Percentiles rank a stretch among this genome's conserved stretches.
Evolutionary conservation across 2,888 invertebrate species (phyloP).

Genomic region (Pseudococcus viburni): DNA sequence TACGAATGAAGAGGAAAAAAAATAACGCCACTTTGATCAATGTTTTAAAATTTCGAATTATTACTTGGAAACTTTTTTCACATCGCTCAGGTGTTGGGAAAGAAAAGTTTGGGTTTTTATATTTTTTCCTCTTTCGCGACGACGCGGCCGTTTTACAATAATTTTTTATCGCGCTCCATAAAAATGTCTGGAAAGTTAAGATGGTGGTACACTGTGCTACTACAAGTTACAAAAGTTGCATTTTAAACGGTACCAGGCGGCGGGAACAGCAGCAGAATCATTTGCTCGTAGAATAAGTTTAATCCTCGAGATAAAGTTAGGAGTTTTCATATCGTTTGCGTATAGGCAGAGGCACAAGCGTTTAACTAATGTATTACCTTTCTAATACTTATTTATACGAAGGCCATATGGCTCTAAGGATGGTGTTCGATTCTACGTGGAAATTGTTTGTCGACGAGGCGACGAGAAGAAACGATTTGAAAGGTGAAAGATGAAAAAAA

Average conservation of each 20-base stretch:
- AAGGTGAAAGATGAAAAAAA: too few species aligned
- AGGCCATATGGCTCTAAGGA: too few species aligned
- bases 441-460: too few species aligned
- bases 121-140: background rate
- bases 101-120: conserved; percentile 5
- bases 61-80: conserved; percentile 45
- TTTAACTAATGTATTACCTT: background rate
- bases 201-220: conserved; percentile 1
- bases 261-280: background rate
- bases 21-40: conserved; percentile 42
- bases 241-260: conserved; percentile 31
- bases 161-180: conserved; percentile 63
- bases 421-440: too few species aligned
- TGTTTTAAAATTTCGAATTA: conserved; percentile 55
- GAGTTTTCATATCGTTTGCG: background rate
- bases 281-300: conserved; percentile 59
- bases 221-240: conserved; percentile 61
- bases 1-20: background rate
- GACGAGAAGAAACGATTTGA: too few species aligned
- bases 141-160: conserved; percentile 39
- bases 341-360: background rate
- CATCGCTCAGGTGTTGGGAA: conserved; percentile 52
- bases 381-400: too few species aligned
- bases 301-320: conserved; percentile 58
- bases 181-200: conserved; percentile 63